Percentiles rank a stretch among this genome's conserved stretches.
Conservation (phyloP, 2,113 vertebrate species). For the Conger conger region DNA sequence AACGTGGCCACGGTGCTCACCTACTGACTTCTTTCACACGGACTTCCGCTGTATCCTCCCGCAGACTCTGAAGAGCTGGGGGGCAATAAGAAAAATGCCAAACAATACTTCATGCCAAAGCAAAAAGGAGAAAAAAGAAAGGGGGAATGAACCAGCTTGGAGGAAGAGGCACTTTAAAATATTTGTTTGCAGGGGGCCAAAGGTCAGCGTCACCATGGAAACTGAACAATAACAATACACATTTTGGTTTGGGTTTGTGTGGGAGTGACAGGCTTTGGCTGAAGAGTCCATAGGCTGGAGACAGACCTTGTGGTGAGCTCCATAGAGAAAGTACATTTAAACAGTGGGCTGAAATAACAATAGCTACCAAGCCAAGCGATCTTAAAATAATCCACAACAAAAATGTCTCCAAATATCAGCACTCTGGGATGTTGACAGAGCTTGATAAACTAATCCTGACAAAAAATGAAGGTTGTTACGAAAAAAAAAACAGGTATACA, state of each 20-base stretch:
- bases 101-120: constrained; percentile 53
- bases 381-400: background rate
- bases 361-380: background rate
- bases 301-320: background rate
- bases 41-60: constrained; percentile 36
- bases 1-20: constrained; percentile 15
- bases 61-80: constrained; percentile 39
- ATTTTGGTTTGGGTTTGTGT: background rate
- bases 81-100: constrained; percentile 57
- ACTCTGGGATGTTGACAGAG: background rate
- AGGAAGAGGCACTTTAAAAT: constrained; percentile 51
- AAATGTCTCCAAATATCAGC: background rate
- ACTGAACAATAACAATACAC: constrained; percentile 20
- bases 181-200: constrained; percentile 56
- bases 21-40: constrained; percentile 38
- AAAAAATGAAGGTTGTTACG: background rate
- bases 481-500: background rate
- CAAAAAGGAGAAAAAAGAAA: constrained; percentile 40
- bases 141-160: constrained; percentile 50
- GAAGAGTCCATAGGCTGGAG: too few species aligned
- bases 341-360: constrained; percentile 16
- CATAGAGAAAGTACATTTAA: background rate
- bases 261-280: background rate
- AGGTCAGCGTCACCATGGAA: constrained; percentile 42
- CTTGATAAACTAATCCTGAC: background rate